Conservation (phyloP, 2,113 vertebrate species). For the Azemiops feae region DNA sequence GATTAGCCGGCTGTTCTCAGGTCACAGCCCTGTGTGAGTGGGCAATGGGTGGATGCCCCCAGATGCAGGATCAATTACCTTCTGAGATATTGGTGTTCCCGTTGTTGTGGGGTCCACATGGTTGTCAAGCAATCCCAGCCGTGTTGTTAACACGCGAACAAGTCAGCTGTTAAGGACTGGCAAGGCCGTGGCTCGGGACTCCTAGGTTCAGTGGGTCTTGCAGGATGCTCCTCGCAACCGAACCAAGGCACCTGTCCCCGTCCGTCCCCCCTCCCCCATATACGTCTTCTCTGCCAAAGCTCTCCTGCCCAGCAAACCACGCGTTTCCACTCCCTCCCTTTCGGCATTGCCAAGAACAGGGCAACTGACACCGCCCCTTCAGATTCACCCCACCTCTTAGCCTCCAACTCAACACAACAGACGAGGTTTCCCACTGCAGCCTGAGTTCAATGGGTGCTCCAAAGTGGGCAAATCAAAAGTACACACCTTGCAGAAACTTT, state of each 20-base stretch:
- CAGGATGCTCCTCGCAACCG: not conserved
- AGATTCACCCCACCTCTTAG: not conserved
- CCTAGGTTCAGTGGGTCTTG: not conserved
- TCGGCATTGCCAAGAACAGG: not conserved
- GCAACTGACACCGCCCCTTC: not conserved
- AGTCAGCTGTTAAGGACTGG: rapidly evolving
- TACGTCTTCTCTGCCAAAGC: not conserved
- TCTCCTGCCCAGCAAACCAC: not conserved
- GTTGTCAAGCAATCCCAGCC: not conserved
- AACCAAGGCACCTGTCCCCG: not conserved
- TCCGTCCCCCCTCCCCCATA: no score
- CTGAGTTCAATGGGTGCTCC: not conserved
- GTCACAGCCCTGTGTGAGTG: not conserved
- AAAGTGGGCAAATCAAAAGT: not conserved
- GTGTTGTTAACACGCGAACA: rapidly evolving
- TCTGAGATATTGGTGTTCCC: rapidly evolving
- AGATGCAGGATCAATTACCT: not conserved
- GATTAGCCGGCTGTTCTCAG: not conserved
- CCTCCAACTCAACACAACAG: not conserved
- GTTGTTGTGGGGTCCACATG: not conserved
- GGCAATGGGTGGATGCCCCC: not conserved
- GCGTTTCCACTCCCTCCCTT: not conserved
- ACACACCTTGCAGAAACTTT: not conserved
- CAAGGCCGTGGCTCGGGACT: not conserved
- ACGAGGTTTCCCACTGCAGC: not conserved